Percentiles rank a stretch among this genome's conserved stretches.
Evolutionary conservation across 2,888 invertebrate species (phyloP).

Genomic region (Drosophila mettleri): DNA sequence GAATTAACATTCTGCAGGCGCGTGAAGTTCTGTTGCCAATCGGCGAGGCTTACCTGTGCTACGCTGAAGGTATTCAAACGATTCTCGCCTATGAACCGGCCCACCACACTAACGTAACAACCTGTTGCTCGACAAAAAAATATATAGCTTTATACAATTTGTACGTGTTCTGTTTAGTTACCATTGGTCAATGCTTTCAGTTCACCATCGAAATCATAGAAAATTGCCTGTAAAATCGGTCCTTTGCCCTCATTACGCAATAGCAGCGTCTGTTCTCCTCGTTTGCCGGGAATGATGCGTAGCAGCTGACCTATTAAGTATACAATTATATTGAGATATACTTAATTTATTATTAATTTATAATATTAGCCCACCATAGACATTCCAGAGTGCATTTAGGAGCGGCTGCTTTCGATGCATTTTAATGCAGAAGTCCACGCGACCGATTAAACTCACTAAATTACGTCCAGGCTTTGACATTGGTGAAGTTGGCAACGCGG

Average conservation of each 20-base stretch:
- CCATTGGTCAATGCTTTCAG: conserved; percentile 47
- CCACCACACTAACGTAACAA: conserved; percentile 75
- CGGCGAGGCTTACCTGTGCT: conserved; percentile 47
- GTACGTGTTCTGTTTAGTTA: conserved; percentile 10
- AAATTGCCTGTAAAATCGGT: conserved; percentile 81
- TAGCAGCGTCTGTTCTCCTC: conserved; percentile 72
- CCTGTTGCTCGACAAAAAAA: conserved; percentile 51
- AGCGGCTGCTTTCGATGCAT: conserved; percentile 69
- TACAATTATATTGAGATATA: background rate
- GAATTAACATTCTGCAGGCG: conserved; percentile 81
- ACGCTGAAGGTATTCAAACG: conserved; percentile 80
- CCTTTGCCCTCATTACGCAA: conserved; percentile 73
- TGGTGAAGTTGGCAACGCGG: conserved; percentile 29
- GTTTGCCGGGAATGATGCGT: conserved; percentile 76
- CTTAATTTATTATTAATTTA: background rate
- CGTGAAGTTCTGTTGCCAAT: conserved; percentile 61
- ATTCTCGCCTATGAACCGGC: conserved; percentile 73
- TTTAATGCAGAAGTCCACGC: conserved; percentile 78
- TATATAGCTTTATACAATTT: background rate
- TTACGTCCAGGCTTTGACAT: conserved; percentile 59
- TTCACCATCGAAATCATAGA: conserved; percentile 76
- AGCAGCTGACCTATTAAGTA: conserved; percentile 74
- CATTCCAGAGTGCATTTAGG: conserved; percentile 77
- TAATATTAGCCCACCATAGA: conserved; percentile 75
- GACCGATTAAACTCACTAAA: conserved; percentile 71